A percentile compares a stretch with the other conserved stretches of the same genome.
Evolutionary conservation across 1,140 invertebrate genomes (phyloP).

Genomic region (Dendroctonus ponderosae): DNA sequence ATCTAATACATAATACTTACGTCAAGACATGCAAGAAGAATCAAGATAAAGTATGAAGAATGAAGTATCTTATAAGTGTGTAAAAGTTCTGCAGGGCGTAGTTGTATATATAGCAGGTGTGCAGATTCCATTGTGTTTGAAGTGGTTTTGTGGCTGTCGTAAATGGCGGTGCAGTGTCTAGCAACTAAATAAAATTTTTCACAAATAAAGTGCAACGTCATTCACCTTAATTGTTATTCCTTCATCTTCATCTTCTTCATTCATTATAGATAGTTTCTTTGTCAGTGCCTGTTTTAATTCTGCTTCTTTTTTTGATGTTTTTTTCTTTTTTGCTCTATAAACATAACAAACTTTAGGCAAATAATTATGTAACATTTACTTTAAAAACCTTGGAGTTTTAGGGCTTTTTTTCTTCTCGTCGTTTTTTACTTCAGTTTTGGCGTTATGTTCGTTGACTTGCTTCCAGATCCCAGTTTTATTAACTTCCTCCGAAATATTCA

Average conservation of each 20-base stretch:
- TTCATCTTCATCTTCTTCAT: conserved; percentile 60
- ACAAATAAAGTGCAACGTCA: conserved; percentile 44
- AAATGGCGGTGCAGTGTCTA: too few species aligned
- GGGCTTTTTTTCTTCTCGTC: conserved; percentile 50
- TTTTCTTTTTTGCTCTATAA: conserved; percentile 50
- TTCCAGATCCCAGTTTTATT: conserved; percentile 93
- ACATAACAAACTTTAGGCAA: neutral
- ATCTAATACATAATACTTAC: too few species aligned
- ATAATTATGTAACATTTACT: neutral
- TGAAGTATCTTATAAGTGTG: too few species aligned
- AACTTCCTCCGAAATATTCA: conserved; percentile 92
- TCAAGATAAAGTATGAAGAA: too few species aligned
- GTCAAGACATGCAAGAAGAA: too few species aligned
- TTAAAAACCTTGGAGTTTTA: conserved; percentile 32
- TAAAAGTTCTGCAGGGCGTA: too few species aligned
- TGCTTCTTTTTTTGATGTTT: conserved; percentile 58
- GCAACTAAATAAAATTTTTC: neutral
- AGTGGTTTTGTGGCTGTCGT: too few species aligned
- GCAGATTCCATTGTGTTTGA: too few species aligned
- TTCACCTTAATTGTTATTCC: conserved; percentile 58
- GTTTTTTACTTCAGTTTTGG: conserved; percentile 49
- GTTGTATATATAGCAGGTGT: too few species aligned
- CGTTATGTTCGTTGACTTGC: conserved; percentile 74
- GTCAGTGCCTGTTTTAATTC: conserved; percentile 56
- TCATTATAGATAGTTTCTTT: conserved; percentile 59